Conservation (phyloP, 2,113 vertebrate genomes). For the Ranitomeya imitator region DNA sequence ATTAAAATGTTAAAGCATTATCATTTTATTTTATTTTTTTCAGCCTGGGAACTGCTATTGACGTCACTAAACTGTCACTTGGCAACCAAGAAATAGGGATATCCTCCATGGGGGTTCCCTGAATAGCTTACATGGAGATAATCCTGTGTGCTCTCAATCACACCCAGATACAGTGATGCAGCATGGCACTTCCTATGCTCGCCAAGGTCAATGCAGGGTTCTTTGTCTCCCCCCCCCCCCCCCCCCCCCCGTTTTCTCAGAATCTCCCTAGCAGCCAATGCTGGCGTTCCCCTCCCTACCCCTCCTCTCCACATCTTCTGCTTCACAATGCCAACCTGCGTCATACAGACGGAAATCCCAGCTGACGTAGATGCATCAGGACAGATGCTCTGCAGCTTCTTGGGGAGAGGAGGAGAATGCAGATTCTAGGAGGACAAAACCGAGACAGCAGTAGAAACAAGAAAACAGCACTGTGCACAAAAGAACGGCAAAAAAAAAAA, state of each 20-base stretch:
- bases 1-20: conserved; percentile 55
- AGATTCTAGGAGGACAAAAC: conserved; percentile 22
- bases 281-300: conserved; percentile 27
- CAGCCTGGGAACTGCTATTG: conserved; percentile 72
- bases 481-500: not conserved
- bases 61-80: conserved; percentile 76
- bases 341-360: conserved; percentile 57
- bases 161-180: conserved; percentile 60
- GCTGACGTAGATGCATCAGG: conserved; percentile 57
- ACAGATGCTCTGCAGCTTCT: conserved; percentile 48
- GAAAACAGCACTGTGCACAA: conserved; percentile 31
- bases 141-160: conserved; percentile 66
- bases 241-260: not conserved
- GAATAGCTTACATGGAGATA: conserved; percentile 73
- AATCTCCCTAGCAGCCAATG: conserved; percentile 26
- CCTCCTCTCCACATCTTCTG: accelerated
- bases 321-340: conserved; percentile 20
- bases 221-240: too few species aligned
- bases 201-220: conserved; percentile 46
- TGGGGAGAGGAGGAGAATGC: conserved; percentile 44
- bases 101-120: conserved; percentile 82
- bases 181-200: conserved; percentile 64
- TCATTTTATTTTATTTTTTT: conserved; percentile 40
- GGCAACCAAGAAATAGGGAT: conserved; percentile 74
- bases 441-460: not conserved